Evolutionary conservation across 2,888 invertebrate species (phyloP), one percentile per base, ranked within the genome.

Genomic region (Vanessa cardui): DNA sequence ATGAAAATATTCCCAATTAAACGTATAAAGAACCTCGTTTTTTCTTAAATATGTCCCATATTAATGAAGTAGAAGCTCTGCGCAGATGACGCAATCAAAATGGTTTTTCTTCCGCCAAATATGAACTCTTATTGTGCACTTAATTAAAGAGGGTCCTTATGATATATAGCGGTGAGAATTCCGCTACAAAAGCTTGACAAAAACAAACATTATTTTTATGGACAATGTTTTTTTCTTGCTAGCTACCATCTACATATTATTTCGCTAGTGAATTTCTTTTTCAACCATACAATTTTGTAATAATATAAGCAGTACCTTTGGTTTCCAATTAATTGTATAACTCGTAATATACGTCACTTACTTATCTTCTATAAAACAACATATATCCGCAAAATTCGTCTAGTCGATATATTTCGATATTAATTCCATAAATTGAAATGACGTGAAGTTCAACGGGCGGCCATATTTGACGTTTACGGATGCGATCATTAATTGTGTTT

Each of bases 91-190:
- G 26, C 26, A 31, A 54, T 54, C 16, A 54, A 26, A 31, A 54
- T 54, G 52, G 26, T 54, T 54, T 31, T 26, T 31, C 50, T 16
- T 31, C 26, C 16, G 6, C 26, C 52, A 54, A 54, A 54, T 54
- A 16, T 54, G 52, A 54, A 31, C 26, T 54, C 52, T 54, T 54
- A 54, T 54, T 54, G 52, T 54, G 16, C 31, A 54, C 52, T 54
- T 54, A 54, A 54, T 54, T 54, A 54, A 26, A 16, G 52, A 54
- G 52, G 16, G 31, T n/a, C 52, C 16, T n/a, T n/a, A 54, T 31
- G 52, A 54, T n/a, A 18, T 49, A 49, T 20, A 18, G 49, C 49
- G n/a, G 20, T 49, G 18, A 18, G n/a, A 49, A 54, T 54, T 54
- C 31, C n/a, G 52, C 3, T n/a, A 54, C 52, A 21, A 26, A 54